Evolutionary conservation across 2,797 vertebrate species (phyloP).

Genomic region (Sebastolobus alascanus): DNA sequence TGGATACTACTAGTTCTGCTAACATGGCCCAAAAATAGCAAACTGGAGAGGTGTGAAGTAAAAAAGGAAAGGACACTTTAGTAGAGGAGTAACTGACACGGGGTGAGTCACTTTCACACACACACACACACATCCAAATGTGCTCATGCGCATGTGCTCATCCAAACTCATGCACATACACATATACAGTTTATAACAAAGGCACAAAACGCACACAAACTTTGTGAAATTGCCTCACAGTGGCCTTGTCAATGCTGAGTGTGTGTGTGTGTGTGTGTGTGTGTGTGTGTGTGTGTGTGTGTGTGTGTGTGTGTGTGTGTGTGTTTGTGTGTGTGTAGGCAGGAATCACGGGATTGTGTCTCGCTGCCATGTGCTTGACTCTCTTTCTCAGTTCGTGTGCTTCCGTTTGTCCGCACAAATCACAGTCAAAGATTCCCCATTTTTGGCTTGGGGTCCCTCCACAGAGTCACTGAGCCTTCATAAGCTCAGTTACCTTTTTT

Average conservation of each 20-base stretch:
- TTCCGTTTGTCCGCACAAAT: conserved; percentile 24
- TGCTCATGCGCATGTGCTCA: conserved; percentile 28
- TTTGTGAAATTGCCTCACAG: conserved; percentile 52
- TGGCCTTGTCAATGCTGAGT: conserved; percentile 44
- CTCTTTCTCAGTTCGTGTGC: conserved; percentile 11
- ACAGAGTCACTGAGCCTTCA: not conserved
- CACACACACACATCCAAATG: conserved; percentile 23
- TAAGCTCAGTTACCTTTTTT: conserved; percentile 17
- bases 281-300: not conserved
- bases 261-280: conserved; percentile 2
- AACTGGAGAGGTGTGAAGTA: conserved; percentile 82
- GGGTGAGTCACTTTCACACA: conserved; percentile 79
- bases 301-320: conserved; percentile 1
- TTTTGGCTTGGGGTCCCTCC: conserved; percentile 11
- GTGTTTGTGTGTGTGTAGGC: conserved; percentile 19
- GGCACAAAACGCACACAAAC: conserved; percentile 25
- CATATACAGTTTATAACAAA: conserved; percentile 38
- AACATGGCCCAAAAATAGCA: conserved; percentile 81
- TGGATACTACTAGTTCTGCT: conserved; percentile 80
- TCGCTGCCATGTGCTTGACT: conserved; percentile 50
- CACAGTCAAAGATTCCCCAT: conserved; percentile 35
- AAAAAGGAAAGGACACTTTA: conserved; percentile 85
- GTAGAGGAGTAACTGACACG: conserved; percentile 80
- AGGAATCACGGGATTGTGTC: conserved; percentile 46
- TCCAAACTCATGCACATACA: conserved; percentile 19